phyloP scores from a whole-genome alignment of 2,113 vertebrate genomes.

The Marcusenius ussheri region DNA sequence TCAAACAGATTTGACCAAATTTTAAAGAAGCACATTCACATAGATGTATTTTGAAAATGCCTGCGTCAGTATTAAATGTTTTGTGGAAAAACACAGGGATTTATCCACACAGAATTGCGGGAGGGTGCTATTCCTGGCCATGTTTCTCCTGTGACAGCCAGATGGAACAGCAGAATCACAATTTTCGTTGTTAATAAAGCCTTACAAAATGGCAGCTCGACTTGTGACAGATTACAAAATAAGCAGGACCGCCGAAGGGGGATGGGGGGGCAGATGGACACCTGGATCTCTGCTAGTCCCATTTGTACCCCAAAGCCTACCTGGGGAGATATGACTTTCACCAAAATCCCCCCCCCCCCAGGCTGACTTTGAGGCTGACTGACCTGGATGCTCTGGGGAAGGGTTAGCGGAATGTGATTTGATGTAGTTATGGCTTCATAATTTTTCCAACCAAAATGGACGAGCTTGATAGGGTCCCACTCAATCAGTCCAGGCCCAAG shows the following conservation, averaged over 20 bases:
- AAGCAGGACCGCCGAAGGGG: conserved; percentile 33
- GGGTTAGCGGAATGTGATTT: background rate
- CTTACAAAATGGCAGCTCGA: conserved; percentile 42
- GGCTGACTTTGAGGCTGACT: background rate
- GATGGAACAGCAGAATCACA: conserved; percentile 50
- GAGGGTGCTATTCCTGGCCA: conserved; percentile 51
- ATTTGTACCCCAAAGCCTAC: conserved; percentile 8
- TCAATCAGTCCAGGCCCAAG: background rate
- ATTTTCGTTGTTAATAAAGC: conserved; percentile 47
- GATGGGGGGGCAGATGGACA: conserved; percentile 31
- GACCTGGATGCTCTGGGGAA: background rate
- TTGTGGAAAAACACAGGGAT: conserved; percentile 45
- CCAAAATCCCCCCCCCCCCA: background rate
- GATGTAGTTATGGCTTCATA: background rate
- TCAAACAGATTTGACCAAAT: conserved; percentile 22
- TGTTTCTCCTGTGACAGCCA: conserved; percentile 50
- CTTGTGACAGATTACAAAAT: conserved; percentile 55
- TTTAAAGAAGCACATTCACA: background rate
- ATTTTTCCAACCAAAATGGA: conserved; percentile 5
- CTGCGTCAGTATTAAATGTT: conserved; percentile 29
- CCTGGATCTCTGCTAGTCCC: conserved; percentile 20
- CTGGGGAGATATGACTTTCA: conserved; percentile 17
- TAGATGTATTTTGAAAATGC: conserved; percentile 44
- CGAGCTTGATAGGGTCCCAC: background rate
- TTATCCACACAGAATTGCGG: conserved; percentile 49